Conservation (phyloP, 2,113 vertebrate species). For the Polypterus bichir region DNA sequence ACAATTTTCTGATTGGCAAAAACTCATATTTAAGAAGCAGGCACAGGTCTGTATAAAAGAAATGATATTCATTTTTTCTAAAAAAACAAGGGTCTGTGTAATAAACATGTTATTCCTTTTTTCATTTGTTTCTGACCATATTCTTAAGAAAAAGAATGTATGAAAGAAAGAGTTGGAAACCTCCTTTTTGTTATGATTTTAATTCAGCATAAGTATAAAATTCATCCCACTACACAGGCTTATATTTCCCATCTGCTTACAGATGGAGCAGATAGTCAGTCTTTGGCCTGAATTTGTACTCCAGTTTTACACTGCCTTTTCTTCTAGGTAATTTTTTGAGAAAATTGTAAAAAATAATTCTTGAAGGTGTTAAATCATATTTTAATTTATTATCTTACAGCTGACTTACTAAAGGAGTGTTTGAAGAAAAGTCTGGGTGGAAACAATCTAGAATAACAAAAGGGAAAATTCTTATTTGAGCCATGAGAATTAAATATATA, state of each 20-base stretch:
- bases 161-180: not conserved
- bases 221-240: conserved; percentile 27
- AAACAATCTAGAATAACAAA: not conserved
- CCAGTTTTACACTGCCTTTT: conserved; percentile 6
- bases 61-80: too few species aligned
- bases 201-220: conserved; percentile 1
- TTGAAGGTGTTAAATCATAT: conserved; percentile 16
- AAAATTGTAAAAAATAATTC: conserved; percentile 12
- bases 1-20: too few species aligned
- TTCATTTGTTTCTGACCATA: too few species aligned
- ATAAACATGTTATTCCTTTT: too few species aligned
- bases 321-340: conserved; percentile 16
- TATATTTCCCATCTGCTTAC: conserved; percentile 20
- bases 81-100: too few species aligned
- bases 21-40: too few species aligned
- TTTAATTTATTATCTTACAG: conserved; percentile 9
- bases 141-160: too few species aligned
- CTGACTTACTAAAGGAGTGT: not conserved
- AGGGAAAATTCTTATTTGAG: too few species aligned
- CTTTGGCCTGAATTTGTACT: conserved; percentile 19
- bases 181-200: conserved; percentile 1
- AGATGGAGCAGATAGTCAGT: conserved; percentile 28
- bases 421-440: not conserved
- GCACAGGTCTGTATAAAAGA: too few species aligned
- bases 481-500: too few species aligned